phyloP scores from a whole-genome alignment of 2,797 vertebrate species.

The Mormyrops attenuatus region DNA sequence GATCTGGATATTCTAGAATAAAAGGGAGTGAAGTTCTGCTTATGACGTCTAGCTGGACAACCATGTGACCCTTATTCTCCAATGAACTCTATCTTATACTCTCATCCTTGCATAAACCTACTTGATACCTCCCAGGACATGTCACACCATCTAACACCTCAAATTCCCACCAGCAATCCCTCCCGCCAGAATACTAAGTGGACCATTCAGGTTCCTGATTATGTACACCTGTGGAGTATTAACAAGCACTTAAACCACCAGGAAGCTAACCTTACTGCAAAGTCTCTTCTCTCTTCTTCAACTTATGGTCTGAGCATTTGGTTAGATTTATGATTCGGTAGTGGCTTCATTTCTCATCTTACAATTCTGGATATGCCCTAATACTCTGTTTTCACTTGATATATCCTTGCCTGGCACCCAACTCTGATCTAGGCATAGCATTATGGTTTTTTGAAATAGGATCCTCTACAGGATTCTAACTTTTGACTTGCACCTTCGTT shows the following conservation, averaged over 20 bases:
- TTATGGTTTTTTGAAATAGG: not conserved
- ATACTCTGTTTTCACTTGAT: not conserved
- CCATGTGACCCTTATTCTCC: not conserved
- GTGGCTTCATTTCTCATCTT: not conserved
- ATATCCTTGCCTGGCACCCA: not conserved
- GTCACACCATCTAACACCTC: not conserved
- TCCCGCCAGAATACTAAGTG: not conserved
- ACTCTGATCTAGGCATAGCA: not conserved
- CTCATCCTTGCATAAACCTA: not conserved
- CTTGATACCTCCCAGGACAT: not conserved
- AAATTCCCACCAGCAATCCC: not conserved
- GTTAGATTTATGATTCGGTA: not conserved
- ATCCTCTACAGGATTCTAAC: not conserved
- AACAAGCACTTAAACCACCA: not conserved
- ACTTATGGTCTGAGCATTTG: not conserved
- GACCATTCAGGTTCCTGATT: constrained; percentile 1
- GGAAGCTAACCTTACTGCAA: not conserved
- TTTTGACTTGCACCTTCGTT: not conserved
- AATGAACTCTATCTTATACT: not conserved
- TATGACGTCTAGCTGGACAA: not conserved
- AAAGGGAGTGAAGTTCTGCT: not conserved
- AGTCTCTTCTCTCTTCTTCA: not conserved
- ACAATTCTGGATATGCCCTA: not conserved
- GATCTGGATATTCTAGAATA: not conserved
- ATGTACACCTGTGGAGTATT: not conserved